Evolutionary conservation across 2,797 vertebrate species (phyloP), one percentile per base, ranked within the genome.

Genomic region (Macroramphosus scolopax): DNA sequence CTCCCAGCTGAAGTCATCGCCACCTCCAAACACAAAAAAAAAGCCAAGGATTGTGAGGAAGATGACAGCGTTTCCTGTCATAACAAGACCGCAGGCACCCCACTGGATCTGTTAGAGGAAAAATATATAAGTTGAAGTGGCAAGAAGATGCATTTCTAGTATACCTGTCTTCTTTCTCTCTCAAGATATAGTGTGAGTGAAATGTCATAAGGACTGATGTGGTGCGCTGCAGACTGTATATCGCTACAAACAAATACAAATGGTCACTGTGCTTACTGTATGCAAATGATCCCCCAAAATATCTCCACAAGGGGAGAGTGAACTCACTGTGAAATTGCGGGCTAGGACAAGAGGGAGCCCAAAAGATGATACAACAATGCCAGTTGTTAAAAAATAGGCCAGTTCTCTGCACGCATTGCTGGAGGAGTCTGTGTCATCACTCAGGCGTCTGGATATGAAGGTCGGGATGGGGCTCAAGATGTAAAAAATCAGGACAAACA

Each of bases 1-100:
- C 49, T 98, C 95, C 94, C 94, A 98, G 86, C 92, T 92, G 73
- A 97, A 97, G 75, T 98, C 96, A 54, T 98, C 95, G 51, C 93
- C 76, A 1, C 84, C 83, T 59, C 94, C 96, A 63, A 98, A 98
- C 13, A 97, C 88, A 1, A 95, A 66, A 75, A 97, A 98, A 80
- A 98, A 98, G 39, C 95, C 94, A 31, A 97, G 83, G 77, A 98
- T 95, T 16, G 95, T 98, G 65, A 94, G 75, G 83, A 97, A 98
- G 87, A 98, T 95, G 39, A 98, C 93, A 4, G 89, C 80, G 13
- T 97, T 97, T 39, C 94, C 95, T 1, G 93, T 93, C 85, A 98
- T 91, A 73, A 97, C 95, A 70, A 98, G 89, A 43, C 92, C 93
- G 52, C 95, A 97, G 63, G 95, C 95, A 18, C 94, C 94, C 96